These are phyloP conservation scores for Eueremaeus valkanovi DNA, from an alignment of 2,888 invertebrate species.

Conservation along the genomic window DNA sequence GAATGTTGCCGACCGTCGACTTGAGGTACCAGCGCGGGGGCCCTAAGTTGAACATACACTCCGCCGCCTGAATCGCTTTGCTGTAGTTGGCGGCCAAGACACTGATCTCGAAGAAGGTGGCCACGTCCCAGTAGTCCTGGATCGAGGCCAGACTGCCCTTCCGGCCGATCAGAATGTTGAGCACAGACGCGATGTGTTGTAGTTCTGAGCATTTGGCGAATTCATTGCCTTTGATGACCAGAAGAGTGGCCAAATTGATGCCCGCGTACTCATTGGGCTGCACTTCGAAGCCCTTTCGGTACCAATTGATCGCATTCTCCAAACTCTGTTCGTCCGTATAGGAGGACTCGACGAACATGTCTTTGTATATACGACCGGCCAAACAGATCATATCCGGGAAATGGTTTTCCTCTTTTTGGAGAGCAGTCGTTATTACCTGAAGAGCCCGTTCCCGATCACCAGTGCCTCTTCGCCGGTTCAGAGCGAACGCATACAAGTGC, in stretches of 20 bases:
- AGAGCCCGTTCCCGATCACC: conserved; percentile 93
- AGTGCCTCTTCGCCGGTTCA: conserved; percentile 85
- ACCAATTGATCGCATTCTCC: conserved; percentile 92
- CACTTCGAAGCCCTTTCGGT: conserved; percentile 92
- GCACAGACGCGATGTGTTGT: conserved; percentile 87
- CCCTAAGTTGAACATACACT: conserved; percentile 59
- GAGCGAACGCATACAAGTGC: conserved; percentile 91
- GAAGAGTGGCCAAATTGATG: conserved; percentile 91
- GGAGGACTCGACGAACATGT: conserved; percentile 89
- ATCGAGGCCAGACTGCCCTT: conserved; percentile 90
- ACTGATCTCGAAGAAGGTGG: conserved; percentile 96
- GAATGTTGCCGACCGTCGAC: conserved; percentile 93
- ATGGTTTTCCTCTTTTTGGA: conserved; percentile 87
- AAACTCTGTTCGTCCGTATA: conserved; percentile 83
- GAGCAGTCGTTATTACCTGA: conserved; percentile 80
- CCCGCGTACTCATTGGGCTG: conserved; percentile 99
- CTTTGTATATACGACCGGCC: conserved; percentile 85
- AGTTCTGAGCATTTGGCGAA: conserved; percentile 85
- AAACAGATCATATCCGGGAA: conserved; percentile 97
- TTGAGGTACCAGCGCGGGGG: conserved; percentile 65
- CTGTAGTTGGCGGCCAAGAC: conserved; percentile 94
- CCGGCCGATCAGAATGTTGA: conserved; percentile 95
- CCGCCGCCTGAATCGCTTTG: conserved; percentile 88
- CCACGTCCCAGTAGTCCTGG: conserved; percentile 98
- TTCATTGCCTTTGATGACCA: conserved; percentile 94